Evolutionary conservation across 2,113 vertebrate species (phyloP), one percentile per base, ranked within the genome.

Genomic region (Telmatochromis sp.): DNA sequence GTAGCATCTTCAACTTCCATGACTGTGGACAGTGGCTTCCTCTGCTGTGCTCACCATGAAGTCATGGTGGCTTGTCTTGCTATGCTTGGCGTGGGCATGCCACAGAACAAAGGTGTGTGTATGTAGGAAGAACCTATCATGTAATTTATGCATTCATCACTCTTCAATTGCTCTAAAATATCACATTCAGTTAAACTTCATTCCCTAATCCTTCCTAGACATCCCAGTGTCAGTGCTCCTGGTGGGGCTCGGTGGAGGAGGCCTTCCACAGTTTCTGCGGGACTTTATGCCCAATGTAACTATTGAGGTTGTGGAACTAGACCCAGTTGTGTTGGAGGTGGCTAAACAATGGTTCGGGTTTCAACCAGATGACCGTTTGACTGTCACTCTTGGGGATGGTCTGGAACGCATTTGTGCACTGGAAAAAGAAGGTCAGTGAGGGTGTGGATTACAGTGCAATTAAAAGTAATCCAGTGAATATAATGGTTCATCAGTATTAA

Each of bases 21-120:
- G 87, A 91, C 80, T 31, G 96, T 99, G 0, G 98, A 99, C 90
- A 97, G 96, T 90, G 97, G 97, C 85, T 98, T 97, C 95, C 97
- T 99, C 75, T 99, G 98, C 95, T 99, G 98, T 6, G 96, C 97
- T 88, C 98, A 99, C 91, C 99, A 99, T 90, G 97, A 97, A 91
- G 97, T 98, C 68, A 99, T 99, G 98, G 96, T 99, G 0, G 97
- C 98, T 0, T 98, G 97, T 73, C 96, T 99, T 4, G 94, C 97
- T 9, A 89, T 99, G 91, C 96, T 99, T 9, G 94, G 94, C 19
- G 91, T 93, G 70, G 94, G 94, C 1, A 26, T 55, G 3, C 82
- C 84, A 19, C 87, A 89, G 53, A 93, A 86, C 83, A 95, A 94
- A 92, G 95, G 96, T 95, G 82, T 73, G 89, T 63, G 13, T 80